Evolutionary conservation across 2,797 vertebrate genomes (phyloP).

Genomic region (Champsocephalus gunnari): DNA sequence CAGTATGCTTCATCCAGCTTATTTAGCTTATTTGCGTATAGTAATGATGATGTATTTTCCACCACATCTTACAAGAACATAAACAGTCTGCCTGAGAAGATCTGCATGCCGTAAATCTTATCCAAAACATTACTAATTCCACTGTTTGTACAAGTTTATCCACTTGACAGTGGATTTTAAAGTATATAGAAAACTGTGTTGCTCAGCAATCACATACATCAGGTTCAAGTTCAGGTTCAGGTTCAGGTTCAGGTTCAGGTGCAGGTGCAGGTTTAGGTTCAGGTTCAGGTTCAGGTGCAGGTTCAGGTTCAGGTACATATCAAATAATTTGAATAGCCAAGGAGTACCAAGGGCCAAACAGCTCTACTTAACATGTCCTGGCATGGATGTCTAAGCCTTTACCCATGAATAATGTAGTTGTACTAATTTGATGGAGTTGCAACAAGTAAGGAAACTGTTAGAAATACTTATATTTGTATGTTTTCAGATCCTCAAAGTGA

Average conservation of each 20-base stretch:
- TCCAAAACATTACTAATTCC: neutral
- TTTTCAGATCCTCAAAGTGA: neutral
- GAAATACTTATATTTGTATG: neutral
- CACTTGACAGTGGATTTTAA: neutral
- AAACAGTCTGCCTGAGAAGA: neutral
- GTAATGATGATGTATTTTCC: neutral
- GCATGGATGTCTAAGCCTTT: neutral
- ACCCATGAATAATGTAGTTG: neutral
- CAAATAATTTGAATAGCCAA: neutral
- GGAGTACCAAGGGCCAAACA: neutral
- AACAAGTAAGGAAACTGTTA: neutral
- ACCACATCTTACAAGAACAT: neutral
- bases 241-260: no score
- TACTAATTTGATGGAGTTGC: neutral
- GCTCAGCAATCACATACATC: neutral
- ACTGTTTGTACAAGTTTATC: neutral
- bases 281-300: no score
- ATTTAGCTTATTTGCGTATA: slow-evolving; percentile 1
- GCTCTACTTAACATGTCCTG: neutral
- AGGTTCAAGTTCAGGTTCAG: no score
- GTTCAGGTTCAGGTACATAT: no score
- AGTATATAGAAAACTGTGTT: neutral
- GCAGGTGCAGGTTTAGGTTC: no score
- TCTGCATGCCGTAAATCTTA: neutral
- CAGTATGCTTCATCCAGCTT: slow-evolving; percentile 25